phyloP scores from a whole-genome alignment of 2,113 vertebrate genomes.

The Heterotis niloticus region DNA sequence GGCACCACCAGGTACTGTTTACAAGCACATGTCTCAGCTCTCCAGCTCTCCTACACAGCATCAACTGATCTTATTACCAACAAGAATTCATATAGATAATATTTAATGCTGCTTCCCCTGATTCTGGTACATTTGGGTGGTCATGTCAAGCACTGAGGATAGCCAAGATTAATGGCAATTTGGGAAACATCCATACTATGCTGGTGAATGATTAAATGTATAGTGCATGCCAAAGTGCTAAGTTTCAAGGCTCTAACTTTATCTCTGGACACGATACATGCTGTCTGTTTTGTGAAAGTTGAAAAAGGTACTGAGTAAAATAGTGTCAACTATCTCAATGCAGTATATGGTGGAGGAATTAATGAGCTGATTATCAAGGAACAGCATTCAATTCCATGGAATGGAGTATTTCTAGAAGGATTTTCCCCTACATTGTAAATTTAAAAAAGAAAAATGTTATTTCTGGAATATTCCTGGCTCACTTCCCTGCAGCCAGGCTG shows the following conservation, averaged over 20 bases:
- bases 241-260: neutral
- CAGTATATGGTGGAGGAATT: neutral
- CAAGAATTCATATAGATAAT: too few relatives aligned
- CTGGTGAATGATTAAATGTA: neutral
- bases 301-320: conserved; percentile 4
- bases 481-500: neutral
- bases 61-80: too few relatives aligned
- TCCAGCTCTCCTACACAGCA: too few relatives aligned
- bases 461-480: conserved; percentile 18
- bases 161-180: neutral
- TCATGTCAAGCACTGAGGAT: neutral
- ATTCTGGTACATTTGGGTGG: conserved; percentile 35
- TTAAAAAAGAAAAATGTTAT: conserved; percentile 8
- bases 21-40: neutral
- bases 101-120: neutral
- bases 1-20: too few relatives aligned
- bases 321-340: neutral
- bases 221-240: too few relatives aligned
- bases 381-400: conserved; percentile 1
- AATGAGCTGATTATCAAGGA: neutral
- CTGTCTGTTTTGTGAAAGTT: neutral
- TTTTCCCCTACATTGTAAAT: conserved; percentile 13
- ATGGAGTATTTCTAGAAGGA: neutral
- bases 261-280: neutral
- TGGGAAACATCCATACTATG: neutral